Evolutionary conservation across 2,797 vertebrate species (phyloP).

Genomic region (Centropyge bicolor): DNA sequence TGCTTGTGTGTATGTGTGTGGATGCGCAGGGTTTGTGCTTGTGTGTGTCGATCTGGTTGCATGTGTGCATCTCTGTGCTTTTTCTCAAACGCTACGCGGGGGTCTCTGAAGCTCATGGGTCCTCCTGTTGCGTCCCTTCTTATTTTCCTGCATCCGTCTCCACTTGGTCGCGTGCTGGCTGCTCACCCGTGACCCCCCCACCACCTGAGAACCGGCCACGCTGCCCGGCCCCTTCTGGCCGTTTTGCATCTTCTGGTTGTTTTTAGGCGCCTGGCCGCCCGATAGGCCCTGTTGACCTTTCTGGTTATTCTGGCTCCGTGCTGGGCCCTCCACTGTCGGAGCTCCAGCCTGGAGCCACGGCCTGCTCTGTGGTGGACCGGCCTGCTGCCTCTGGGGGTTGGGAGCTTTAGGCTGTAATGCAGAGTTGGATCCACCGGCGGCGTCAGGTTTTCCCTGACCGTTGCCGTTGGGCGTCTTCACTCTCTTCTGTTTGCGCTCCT

Average conservation of each 20-base stretch:
- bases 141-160: conserved; percentile 98
- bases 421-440: conserved; percentile 9
- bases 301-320: conserved; percentile 61
- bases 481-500: conserved; percentile 95
- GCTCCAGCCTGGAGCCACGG: conserved; percentile 68
- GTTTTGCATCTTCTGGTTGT: conserved; percentile 72
- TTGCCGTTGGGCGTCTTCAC: conserved; percentile 81
- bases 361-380: conserved; percentile 64
- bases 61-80: conserved; percentile 46
- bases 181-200: conserved; percentile 80
- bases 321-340: conserved; percentile 55
- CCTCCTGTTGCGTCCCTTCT: conserved; percentile 98
- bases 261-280: conserved; percentile 65
- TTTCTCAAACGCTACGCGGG: conserved; percentile 93
- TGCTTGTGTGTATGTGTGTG: conserved; percentile 62
- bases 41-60: conserved; percentile 55
- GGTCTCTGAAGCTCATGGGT: conserved; percentile 99
- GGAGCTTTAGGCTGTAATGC: conserved; percentile 66
- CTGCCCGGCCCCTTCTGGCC: conserved; percentile 86
- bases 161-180: conserved; percentile 91
- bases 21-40: conserved; percentile 76
- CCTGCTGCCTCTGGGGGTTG: conserved; percentile 80
- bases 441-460: conserved; percentile 61
- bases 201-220: conserved; percentile 81
- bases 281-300: conserved; percentile 51